Conservation (phyloP, 2,888 invertebrate species). For the Choreutis nemorana region DNA sequence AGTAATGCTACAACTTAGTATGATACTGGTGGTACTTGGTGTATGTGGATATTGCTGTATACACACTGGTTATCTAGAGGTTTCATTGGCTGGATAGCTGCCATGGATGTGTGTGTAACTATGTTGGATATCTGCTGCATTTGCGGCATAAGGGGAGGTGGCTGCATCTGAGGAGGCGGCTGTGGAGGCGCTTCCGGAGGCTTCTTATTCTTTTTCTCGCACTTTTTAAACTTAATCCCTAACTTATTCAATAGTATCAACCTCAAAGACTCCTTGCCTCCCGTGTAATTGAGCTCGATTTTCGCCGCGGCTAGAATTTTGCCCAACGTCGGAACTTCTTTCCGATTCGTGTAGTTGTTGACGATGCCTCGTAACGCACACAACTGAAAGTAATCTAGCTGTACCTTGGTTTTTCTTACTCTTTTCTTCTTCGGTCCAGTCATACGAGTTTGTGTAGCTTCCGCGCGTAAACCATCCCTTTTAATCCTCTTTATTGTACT, state of each 20-base stretch:
- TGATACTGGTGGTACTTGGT: conserved; percentile 48
- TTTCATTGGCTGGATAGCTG: conserved; percentile 32
- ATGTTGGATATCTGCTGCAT: conserved; percentile 17
- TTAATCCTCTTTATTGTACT: conserved; percentile 56
- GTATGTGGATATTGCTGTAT: conserved; percentile 48
- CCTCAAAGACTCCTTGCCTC: conserved; percentile 50
- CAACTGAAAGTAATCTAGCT: conserved; percentile 50
- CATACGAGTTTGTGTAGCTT: conserved; percentile 54
- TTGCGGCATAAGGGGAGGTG: too few relatives aligned
- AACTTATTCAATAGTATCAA: conserved; percentile 52
- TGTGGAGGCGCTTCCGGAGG: conserved; percentile 29
- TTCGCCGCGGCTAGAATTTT: conserved; percentile 50
- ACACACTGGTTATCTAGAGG: conserved; percentile 45
- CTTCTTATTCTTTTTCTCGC: conserved; percentile 54
- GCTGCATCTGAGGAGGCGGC: conserved; percentile 15
- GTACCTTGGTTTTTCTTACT: conserved; percentile 51
- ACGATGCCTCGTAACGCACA: conserved; percentile 51
- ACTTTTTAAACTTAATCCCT: conserved; percentile 57
- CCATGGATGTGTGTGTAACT: conserved; percentile 21
- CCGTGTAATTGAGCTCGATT: conserved; percentile 47
- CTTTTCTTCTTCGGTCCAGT: conserved; percentile 52
- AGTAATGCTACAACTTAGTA: conserved; percentile 26
- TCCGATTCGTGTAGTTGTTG: conserved; percentile 43
- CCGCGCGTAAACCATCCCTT: conserved; percentile 45
- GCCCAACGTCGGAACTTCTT: conserved; percentile 52